Evolutionary conservation across 2,113 vertebrate species (phyloP), one percentile per base, ranked within the genome.

Genomic region (Pedetes capensis): DNA sequence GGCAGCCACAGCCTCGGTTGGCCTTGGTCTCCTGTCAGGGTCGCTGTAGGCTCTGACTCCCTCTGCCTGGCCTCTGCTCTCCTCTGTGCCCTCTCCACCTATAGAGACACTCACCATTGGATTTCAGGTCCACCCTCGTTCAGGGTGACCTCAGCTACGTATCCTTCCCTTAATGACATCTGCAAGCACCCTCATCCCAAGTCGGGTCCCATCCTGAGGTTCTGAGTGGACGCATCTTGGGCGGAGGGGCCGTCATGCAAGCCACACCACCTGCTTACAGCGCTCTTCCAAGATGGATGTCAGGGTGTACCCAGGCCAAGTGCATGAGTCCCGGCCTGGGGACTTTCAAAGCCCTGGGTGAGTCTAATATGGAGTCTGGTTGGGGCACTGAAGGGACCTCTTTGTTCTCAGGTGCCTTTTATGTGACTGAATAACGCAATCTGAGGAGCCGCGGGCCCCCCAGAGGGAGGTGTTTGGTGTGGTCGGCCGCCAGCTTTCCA

Each of bases 381-480:
- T 34, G 72, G 18, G 42, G 71, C 29, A n/a, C 20, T 8, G 5
- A 14, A 74, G 66, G 49, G 51, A 37, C 2, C 18, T 27, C 57
- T 34, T 14, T 66, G 37, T 29, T 63, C 27, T 44, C 79, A 11
- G 53, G 14, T 18, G 66, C 47, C 57, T 69, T 87, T 63, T 22
- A 18, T 9, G 8, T 1, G 68, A 23, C n/a, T 44, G 79, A 42
- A 37, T 34, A 68, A 27, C 22, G 25, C 29, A 5, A 25, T 5
- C n/a, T 0, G 34, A 53, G 34, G 11, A 4, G 18, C n/a, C 55
- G 8, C 2, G 5, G 22, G 0, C 2, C 47, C 51, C 1, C 37
- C 4, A 0, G 57, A 79, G 34, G 71, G 17, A 0, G 68, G 32
- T 0, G 1, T 5, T 49, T 17, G 0, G 22, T 0, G 47, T 0